phyloP scores from a whole-genome alignment of 2,888 invertebrate species.

The Lampropteryx suffumata region DNA sequence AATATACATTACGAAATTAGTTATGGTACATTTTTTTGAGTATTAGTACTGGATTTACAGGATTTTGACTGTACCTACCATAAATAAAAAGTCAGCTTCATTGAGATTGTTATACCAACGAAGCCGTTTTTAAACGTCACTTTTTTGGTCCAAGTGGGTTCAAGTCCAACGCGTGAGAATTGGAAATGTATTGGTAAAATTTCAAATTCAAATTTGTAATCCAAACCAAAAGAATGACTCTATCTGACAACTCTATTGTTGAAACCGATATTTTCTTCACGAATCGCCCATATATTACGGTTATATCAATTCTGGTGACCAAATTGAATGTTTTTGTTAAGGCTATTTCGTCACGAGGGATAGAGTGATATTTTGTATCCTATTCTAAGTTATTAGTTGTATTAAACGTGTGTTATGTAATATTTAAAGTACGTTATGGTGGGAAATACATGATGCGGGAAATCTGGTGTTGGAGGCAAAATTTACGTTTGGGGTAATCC shows the following conservation, averaged over 20 bases:
- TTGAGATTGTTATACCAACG: too few relatives aligned
- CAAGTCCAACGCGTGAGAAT: constrained; percentile 27
- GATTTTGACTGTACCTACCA: too few relatives aligned
- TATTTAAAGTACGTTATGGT: constrained; percentile 11
- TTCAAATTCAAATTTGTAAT: constrained; percentile 55
- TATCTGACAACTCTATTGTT: constrained; percentile 54
- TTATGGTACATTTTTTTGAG: too few relatives aligned
- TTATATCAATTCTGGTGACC: constrained; percentile 47
- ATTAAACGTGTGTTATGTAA: constrained; percentile 21
- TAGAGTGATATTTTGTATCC: constrained; percentile 29
- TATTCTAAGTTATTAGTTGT: constrained; percentile 27
- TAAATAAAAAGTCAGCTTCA: too few relatives aligned
- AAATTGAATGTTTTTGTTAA: constrained; percentile 59
- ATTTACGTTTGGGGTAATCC: too few relatives aligned
- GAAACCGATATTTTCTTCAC: constrained; percentile 45
- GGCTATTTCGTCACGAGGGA: constrained; percentile 35
- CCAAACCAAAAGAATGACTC: constrained; percentile 58
- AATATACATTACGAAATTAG: too few relatives aligned
- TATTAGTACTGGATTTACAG: too few relatives aligned
- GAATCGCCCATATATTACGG: constrained; percentile 52
- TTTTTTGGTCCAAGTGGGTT: constrained; percentile 1
- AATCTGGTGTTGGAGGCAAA: too few relatives aligned
- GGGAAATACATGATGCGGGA: constrained; percentile 11
- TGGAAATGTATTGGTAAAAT: constrained; percentile 30
- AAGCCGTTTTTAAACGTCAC: too few relatives aligned